Conservation (phyloP, 2,113 vertebrate genomes). For the Chiloscyllium plagiosum region DNA sequence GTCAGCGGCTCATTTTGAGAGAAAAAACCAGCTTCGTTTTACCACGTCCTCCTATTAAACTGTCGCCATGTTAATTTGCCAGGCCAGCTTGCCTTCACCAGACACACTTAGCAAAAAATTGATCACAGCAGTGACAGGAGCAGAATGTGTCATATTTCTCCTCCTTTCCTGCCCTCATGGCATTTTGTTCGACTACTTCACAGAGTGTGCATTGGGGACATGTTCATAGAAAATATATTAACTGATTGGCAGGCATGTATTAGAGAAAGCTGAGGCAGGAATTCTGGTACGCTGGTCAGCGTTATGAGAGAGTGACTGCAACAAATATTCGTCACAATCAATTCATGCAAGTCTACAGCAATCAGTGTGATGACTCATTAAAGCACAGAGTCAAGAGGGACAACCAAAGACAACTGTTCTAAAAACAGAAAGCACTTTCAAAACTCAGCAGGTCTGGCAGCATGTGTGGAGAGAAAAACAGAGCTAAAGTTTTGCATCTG, state of each 20-base stretch:
- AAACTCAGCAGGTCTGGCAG: too few relatives aligned
- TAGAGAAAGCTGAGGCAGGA: neutral
- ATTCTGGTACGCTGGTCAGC: neutral
- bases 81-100: neutral
- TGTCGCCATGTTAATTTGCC: neutral
- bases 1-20: slow-evolving; percentile 23
- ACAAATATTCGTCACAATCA: neutral
- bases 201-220: neutral
- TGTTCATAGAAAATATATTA: neutral
- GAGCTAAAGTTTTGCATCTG: too few relatives aligned
- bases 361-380: neutral
- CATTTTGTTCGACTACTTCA: neutral
- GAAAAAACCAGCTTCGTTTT: slow-evolving; percentile 1
- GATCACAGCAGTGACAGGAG: neutral
- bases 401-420: neutral
- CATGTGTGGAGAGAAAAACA: too few relatives aligned
- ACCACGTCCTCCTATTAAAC: neutral
- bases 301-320: neutral
- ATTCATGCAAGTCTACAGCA: neutral
- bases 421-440: too few relatives aligned
- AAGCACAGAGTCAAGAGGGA: neutral
- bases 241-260: neutral
- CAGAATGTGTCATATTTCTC: neutral
- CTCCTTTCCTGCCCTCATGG: neutral
- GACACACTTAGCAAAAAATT: neutral